Percentiles rank a stretch among this genome's conserved stretches.
Conservation (phyloP, 1,140 invertebrate species). For the Copidosoma floridanum region DNA sequence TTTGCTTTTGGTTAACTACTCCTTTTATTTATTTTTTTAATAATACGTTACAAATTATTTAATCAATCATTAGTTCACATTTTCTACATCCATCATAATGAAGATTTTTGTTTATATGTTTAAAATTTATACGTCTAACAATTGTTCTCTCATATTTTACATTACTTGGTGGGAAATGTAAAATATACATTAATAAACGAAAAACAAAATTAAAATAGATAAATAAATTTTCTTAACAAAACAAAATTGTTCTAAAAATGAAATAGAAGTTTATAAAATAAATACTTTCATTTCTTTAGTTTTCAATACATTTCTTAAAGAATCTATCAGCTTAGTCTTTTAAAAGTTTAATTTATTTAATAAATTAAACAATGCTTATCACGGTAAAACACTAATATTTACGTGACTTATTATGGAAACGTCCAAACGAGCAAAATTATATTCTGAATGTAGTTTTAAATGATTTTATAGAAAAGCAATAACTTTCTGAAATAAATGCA, state of each 20-base stretch:
- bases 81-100: neutral
- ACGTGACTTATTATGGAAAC: neutral
- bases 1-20: too few relatives aligned
- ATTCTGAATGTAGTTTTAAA: neutral
- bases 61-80: neutral
- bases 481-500: neutral
- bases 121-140: neutral
- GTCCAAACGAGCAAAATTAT: neutral
- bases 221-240: too few relatives aligned
- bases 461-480: neutral
- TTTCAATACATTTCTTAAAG: neutral
- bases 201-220: neutral
- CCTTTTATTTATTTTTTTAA: neutral
- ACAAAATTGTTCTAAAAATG: neutral
- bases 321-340: neutral
- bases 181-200: neutral
- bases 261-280: too few relatives aligned
- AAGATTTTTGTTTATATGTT: too few relatives aligned
- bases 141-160: neutral
- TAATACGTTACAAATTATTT: neutral
- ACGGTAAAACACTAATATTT: neutral
- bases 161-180: neutral
- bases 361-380: neutral
- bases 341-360: neutral
- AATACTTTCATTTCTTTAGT: neutral